Conservation (phyloP, 2,797 vertebrate species). For the Alexandromys oeconomus region DNA sequence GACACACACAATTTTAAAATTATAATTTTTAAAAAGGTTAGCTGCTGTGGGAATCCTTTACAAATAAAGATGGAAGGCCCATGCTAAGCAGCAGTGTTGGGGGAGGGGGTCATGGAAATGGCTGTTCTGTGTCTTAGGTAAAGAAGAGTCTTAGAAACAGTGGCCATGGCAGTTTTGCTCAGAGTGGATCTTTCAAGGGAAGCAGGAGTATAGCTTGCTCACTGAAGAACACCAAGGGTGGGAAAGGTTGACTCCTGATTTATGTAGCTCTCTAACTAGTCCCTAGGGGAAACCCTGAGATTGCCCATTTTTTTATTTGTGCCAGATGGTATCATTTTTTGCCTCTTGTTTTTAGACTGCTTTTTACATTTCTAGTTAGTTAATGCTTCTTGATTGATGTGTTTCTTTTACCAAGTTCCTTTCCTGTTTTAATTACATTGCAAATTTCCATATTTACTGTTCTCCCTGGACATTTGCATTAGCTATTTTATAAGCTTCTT, state of each 20-base stretch:
- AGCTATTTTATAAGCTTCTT: neutral
- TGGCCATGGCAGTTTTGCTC: neutral
- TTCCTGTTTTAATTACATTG: neutral
- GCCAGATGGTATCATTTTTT: conserved; percentile 9
- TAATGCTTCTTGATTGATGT: neutral
- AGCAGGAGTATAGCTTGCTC: neutral
- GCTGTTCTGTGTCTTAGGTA: neutral
- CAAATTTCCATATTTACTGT: neutral
- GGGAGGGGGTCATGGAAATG: neutral
- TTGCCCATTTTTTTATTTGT: neutral
- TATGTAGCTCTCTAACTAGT: neutral
- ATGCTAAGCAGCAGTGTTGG: neutral
- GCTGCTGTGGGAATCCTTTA: neutral
- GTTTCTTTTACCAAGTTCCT: neutral
- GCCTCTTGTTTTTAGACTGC: conserved; percentile 12
- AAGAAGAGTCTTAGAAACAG: neutral
- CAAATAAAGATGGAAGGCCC: neutral
- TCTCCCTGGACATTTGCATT: neutral
- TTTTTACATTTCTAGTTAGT: neutral
- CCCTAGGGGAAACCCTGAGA: neutral
- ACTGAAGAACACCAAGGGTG: neutral
- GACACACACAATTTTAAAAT: neutral
- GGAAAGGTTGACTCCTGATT: neutral
- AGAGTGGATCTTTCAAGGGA: neutral
- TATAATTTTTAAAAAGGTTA: neutral